phyloP scores from a whole-genome alignment of 2,888 invertebrate species.

The Andrena flavipes region DNA sequence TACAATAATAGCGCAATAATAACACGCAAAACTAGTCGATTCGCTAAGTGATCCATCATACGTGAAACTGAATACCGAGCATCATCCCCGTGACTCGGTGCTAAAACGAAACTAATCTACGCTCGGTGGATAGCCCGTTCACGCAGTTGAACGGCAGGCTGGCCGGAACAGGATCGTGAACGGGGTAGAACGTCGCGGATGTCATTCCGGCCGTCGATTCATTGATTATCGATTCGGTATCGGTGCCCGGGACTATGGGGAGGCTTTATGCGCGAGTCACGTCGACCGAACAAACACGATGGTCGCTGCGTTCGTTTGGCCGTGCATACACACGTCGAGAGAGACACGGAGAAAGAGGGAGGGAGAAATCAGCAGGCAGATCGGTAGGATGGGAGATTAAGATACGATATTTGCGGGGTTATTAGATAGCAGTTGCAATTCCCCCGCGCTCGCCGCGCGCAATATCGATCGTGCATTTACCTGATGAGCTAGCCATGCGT shows the following conservation, averaged over 20 bases:
- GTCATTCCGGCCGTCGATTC: conserved; percentile 61
- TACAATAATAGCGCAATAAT: neutral
- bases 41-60: neutral
- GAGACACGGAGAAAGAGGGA: conserved; percentile 43
- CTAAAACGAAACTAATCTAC: conserved; percentile 35
- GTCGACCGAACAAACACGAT: conserved; percentile 69
- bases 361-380: conserved; percentile 25
- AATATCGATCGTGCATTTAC: conserved; percentile 80
- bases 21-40: neutral
- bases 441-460: conserved; percentile 66
- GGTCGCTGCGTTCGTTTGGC: conserved; percentile 62
- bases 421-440: conserved; percentile 80
- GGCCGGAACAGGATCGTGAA: conserved; percentile 38
- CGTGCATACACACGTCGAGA: conserved; percentile 33
- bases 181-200: conserved; percentile 52
- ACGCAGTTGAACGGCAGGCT: conserved; percentile 28
- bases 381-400: conserved; percentile 60
- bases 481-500: conserved; percentile 81
- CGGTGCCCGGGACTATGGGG: conserved; percentile 39
- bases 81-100: neutral
- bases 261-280: conserved; percentile 67
- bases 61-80: conserved; percentile 25
- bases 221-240: conserved; percentile 71
- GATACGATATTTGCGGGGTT: conserved; percentile 80
- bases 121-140: conserved; percentile 23